Evolutionary conservation across 2,888 invertebrate species (phyloP).

Genomic region (Calameuta filiformis): DNA sequence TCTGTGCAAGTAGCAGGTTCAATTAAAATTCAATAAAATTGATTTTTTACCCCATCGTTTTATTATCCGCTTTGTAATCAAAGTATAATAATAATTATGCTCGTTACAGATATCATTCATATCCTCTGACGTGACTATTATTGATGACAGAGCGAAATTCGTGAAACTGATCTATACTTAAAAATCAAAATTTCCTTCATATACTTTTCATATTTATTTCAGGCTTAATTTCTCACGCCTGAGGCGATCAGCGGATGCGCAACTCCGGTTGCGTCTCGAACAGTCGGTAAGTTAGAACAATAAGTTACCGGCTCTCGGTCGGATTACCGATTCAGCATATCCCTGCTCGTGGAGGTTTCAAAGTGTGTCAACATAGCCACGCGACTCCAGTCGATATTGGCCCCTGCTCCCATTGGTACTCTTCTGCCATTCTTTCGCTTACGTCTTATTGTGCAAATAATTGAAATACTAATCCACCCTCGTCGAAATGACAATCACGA

Average conservation of each 20-base stretch:
- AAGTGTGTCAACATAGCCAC: slow-evolving; percentile 57
- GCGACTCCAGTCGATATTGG: slow-evolving; percentile 58
- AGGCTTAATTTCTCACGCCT: slow-evolving; percentile 14
- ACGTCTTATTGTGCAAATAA: slow-evolving; percentile 60
- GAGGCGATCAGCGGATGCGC: neutral
- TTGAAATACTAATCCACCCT: slow-evolving; percentile 63
- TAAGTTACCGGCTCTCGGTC: slow-evolving; percentile 47
- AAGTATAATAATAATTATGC: neutral
- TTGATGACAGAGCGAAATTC: neutral
- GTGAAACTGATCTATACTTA: neutral
- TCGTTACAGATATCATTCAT: neutral
- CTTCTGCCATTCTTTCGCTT: slow-evolving; percentile 19
- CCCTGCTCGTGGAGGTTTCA: slow-evolving; percentile 16
- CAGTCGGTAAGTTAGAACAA: slow-evolving; percentile 49
- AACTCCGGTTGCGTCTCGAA: neutral
- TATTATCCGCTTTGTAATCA: neutral
- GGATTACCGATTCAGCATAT: slow-evolving; percentile 36
- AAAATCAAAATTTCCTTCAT: neutral
- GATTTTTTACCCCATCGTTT: neutral
- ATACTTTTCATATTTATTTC: neutral
- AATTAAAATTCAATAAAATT: neutral
- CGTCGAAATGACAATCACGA: slow-evolving; percentile 48
- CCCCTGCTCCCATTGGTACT: slow-evolving; percentile 28
- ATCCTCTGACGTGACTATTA: neutral
- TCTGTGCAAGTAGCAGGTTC: neutral